A percentile compares a stretch with the other conserved stretches of the same genome.
phyloP scores from a whole-genome alignment of 2,113 vertebrate species.

The Mastomys coucha region DNA sequence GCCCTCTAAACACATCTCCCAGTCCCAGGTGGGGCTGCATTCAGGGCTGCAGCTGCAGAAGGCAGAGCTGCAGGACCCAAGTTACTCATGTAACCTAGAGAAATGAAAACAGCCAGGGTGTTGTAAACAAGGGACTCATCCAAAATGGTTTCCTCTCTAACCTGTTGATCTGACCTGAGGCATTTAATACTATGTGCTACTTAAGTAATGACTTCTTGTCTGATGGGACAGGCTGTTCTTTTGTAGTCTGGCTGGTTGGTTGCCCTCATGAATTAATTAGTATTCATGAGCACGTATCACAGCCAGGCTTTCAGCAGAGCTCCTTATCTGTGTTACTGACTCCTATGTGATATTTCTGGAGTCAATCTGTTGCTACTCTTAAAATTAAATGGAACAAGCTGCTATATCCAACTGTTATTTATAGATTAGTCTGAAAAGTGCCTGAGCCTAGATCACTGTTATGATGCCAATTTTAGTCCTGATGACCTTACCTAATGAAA shows the following conservation, averaged over 20 bases:
- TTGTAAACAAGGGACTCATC: not conserved
- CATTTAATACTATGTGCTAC: not conserved
- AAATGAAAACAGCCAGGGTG: not conserved
- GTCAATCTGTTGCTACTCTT: conserved; percentile 72
- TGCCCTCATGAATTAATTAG: conserved; percentile 5
- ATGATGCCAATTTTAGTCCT: not conserved
- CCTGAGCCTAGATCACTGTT: not conserved
- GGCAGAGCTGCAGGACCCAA: not conserved
- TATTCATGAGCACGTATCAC: conserved; percentile 25
- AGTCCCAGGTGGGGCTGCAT: not conserved
- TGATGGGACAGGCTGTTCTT: not conserved
- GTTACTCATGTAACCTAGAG: not conserved
- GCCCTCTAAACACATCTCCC: not conserved
- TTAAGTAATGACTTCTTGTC: conserved; percentile 14
- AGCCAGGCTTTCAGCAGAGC: conserved; percentile 29
- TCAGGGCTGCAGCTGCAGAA: not conserved
- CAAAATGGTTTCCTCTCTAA: not conserved
- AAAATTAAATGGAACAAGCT: conserved; percentile 65
- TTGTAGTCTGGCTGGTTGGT: conserved; percentile 26
- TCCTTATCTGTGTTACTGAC: conserved; percentile 43
- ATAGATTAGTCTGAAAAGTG: conserved; percentile 53
- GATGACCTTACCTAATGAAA: not conserved
- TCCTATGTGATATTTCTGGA: conserved; percentile 65
- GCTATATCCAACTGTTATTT: conserved; percentile 58
- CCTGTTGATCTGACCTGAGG: not conserved